Evolutionary conservation across 2,888 invertebrate species (phyloP), one percentile per base, ranked within the genome.

Genomic region (Clitarchus hookeri): DNA sequence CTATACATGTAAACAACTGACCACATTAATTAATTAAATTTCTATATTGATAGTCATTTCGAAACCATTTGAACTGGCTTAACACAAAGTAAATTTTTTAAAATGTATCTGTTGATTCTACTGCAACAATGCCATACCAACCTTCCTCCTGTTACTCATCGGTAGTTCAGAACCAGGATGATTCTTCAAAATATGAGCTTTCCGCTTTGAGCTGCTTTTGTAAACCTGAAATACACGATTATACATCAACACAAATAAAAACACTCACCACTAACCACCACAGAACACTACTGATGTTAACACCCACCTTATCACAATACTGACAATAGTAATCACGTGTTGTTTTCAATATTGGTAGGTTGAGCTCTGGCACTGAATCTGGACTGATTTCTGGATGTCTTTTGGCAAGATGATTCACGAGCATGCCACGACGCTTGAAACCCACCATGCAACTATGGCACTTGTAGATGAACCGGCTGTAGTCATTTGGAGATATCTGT

Each of bases 391-490:
- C 93, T 44, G 95, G 94, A 93, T 96, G 95, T 88, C 95, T 92
- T 90, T 96, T 96, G 87, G 96, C 96, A 89, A 97, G 91, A 91
- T 98, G 97, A 91, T 97, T 98, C 6, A 96, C 96, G 82, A 96
- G 91, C 96, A 96, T 96, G 3, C 97, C 97, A 88, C 97, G 94
- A 86, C 97, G 93, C 92, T 97, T 95, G 90, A 97, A 36, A 88
- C 96, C 96, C 48, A 96, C 92, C 90, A 95, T 91, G 91, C 97
- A 97, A 84, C 93, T 93, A 89, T 95, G 94, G 90, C 97, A 97
- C 90, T 96, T 96, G 91, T 95, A 96, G 87, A 95, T 93, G 90
- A 95, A 96, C 84, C 95, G 92, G 90, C 95, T 94, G 90, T 95
- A 96, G 91, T 96, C 95, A 19, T 93, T 94, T 0, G 95, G 94